Evolutionary conservation across 1,140 invertebrate genomes (phyloP).

Genomic region (Aleiodes sp.): DNA sequence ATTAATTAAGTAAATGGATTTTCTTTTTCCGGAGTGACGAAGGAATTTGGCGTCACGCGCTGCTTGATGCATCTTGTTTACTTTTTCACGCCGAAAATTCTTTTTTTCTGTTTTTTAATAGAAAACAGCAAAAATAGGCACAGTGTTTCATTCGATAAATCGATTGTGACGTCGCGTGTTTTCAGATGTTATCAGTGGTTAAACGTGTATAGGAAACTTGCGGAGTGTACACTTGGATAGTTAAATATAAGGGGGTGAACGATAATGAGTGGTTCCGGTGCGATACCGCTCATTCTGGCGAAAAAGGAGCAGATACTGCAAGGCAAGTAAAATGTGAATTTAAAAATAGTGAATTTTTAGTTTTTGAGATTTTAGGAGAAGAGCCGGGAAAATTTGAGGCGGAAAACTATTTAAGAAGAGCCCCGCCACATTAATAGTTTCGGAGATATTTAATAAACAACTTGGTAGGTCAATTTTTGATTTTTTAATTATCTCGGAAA

Average conservation of each 20-base stretch:
- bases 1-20: too few relatives aligned
- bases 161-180: slow-evolving; percentile 20
- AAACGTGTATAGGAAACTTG: background rate
- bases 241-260: background rate
- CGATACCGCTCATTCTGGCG: slow-evolving; percentile 29
- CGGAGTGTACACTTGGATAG: slow-evolving; percentile 7
- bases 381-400: too few relatives aligned
- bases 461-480: too few relatives aligned
- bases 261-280: slow-evolving; percentile 29
- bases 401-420: background rate
- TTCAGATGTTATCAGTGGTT: slow-evolving; percentile 8
- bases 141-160: slow-evolving; percentile 10
- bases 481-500: too few relatives aligned
- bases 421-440: too few relatives aligned
- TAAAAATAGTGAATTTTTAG: background rate
- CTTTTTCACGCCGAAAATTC: background rate
- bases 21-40: too few relatives aligned
- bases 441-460: too few relatives aligned
- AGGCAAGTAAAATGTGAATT: slow-evolving; percentile 25
- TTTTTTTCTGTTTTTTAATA: background rate
- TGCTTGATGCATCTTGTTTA: too few relatives aligned
- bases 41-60: too few relatives aligned
- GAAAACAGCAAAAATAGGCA: slow-evolving; percentile 5
- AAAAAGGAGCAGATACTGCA: slow-evolving; percentile 26
- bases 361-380: background rate